Conservation (phyloP, 2,113 vertebrate genomes). For the Anolis sagrei region DNA sequence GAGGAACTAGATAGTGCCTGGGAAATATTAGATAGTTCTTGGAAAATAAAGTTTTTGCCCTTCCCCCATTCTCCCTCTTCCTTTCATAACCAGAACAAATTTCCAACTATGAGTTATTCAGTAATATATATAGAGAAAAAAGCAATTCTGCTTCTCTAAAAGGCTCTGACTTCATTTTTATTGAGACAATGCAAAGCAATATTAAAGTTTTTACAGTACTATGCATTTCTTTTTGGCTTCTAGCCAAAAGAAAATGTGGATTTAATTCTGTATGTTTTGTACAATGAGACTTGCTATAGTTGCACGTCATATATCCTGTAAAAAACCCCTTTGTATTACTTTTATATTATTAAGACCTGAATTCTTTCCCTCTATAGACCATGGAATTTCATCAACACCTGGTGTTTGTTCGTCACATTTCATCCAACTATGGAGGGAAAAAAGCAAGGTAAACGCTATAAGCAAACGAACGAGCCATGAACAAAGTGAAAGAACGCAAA, state of each 20-base stretch:
- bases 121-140: not conserved
- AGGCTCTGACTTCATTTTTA: slow-evolving; percentile 18
- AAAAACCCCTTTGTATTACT: not conserved
- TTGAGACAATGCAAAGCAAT: slow-evolving; percentile 14
- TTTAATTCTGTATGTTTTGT: slow-evolving; percentile 20
- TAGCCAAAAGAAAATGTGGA: not conserved
- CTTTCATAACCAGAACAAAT: not conserved
- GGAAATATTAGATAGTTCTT: not conserved
- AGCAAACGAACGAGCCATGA: slow-evolving; percentile 49
- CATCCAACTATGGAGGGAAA: not conserved
- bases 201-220: not conserved
- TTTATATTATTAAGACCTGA: slow-evolving; percentile 15
- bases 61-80: too few species aligned
- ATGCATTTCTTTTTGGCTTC: not conserved
- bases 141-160: not conserved
- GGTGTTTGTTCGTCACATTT: slow-evolving; percentile 19
- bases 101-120: slow-evolving; percentile 6
- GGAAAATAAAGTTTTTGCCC: not conserved
- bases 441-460: slow-evolving; percentile 10
- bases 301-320: not conserved
- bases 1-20: not conserved
- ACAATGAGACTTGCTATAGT: slow-evolving; percentile 16
- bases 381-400: slow-evolving; percentile 11
- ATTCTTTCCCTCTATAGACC: slow-evolving; percentile 34
- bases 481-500: slow-evolving; percentile 45